phyloP scores from a whole-genome alignment of 2,888 invertebrate genomes.

The Callosobruchus maculatus region DNA sequence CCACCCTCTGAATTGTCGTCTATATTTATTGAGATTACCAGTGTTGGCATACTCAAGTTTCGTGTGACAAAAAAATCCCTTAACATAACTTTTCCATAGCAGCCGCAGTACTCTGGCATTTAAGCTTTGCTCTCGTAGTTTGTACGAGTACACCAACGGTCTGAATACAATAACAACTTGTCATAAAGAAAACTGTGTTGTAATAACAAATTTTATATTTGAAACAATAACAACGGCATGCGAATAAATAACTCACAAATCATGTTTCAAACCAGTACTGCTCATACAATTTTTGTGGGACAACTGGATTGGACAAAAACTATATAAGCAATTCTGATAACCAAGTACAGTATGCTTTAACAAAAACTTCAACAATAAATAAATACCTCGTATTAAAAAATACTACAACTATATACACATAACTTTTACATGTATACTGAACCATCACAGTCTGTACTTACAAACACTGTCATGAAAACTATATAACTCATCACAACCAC shows the following conservation, averaged over 20 bases:
- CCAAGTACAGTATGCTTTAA: not conserved
- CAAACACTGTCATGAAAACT: not conserved
- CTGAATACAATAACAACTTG: no score
- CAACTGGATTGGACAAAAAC: no score
- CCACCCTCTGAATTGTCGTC: no score
- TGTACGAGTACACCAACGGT: no score
- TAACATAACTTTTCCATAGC: no score
- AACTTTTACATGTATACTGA: not conserved
- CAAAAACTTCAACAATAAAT: not conserved
- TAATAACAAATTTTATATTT: no score
- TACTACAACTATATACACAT: not conserved
- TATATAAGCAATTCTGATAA: not conserved
- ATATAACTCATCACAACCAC: not conserved
- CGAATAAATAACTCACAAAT: not conserved
- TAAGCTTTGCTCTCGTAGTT: no score
- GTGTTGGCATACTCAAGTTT: no score
- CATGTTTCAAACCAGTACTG: not conserved
- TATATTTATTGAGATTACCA: no score
- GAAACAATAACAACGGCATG: not conserved
- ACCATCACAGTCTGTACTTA: not conserved
- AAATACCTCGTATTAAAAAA: not conserved
- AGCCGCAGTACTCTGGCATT: no score
- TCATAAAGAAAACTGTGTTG: no score
- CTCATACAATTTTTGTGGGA: not conserved
- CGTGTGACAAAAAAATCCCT: no score